Evolutionary conservation across 2,113 vertebrate species (phyloP), one percentile per base, ranked within the genome.

Genomic region (Corythoichthys haematopterus): DNA sequence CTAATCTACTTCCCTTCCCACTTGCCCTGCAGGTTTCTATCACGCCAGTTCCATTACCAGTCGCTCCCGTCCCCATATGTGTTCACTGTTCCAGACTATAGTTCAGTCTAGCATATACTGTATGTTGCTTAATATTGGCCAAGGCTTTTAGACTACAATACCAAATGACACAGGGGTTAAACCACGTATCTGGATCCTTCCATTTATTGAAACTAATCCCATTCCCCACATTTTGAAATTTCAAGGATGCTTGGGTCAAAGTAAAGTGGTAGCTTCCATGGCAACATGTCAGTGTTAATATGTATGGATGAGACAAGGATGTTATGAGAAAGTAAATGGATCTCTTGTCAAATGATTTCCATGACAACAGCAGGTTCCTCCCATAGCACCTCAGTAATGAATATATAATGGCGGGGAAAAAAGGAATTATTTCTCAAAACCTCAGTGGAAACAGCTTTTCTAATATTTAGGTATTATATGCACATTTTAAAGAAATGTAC

Each of bases 21-120:
- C 56, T 58, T 58, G 56, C 35, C 56, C 13, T 58, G 36, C 56
- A 58, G 35, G 56, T 37, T 37, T 38, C 56, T 37, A 37, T 58
- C 56, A 58, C 13, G 14, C 56, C 5, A 14, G 56, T 58, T 37
- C 14, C 13, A 37, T 58, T 37, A 58, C 56, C 4, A 58, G 35
- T 37, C 56, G 15, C 14, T 37, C 36, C 28, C 20, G 28, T 55
- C 52, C n/a, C 52, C 52, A 33, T n/a, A 33, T 33, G 52, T 55
- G 52, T 55, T 55, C 28, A 43, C 52, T 55, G 52, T 33, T 55
- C 52, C 52, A 33, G 28, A 28, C 52, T 55, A 33, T n/a, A 55
- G 52, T 55, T 55, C 52, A 1, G 9, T 33, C 20, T 11, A 55
- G n/a, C 52, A 55, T 55, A 55, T 43, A n/a, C n/a, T n/a, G n/a